Evolutionary conservation across 2,888 invertebrate species (phyloP).

Genomic region (Parascotia fuliginaria): DNA sequence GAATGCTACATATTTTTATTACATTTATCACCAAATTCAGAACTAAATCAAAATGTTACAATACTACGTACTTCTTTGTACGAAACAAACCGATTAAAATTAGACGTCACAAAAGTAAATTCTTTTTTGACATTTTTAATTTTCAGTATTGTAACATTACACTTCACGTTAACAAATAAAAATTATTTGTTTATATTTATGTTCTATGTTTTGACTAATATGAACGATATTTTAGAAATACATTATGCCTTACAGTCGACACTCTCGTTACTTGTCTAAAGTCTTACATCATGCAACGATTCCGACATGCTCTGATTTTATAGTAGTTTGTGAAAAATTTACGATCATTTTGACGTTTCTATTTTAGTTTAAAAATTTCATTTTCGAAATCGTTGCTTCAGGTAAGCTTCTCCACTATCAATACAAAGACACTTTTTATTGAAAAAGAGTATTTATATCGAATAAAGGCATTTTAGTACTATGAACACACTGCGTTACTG

Average conservation of each 20-base stretch:
- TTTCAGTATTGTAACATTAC: slow-evolving; percentile 23
- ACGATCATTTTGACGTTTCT: too few relatives aligned
- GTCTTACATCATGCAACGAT: background rate
- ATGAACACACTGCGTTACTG: slow-evolving; percentile 44
- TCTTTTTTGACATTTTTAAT: background rate
- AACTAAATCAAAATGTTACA: slow-evolving; percentile 23
- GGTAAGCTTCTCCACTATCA: background rate
- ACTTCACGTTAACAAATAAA: slow-evolving; percentile 17
- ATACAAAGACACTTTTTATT: slow-evolving; percentile 12
- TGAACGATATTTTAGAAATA: slow-evolving; percentile 14
- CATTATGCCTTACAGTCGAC: slow-evolving; percentile 22
- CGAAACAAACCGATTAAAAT: background rate
- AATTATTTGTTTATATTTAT: slow-evolving; percentile 17
- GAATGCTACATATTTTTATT: background rate
- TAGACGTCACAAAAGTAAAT: background rate
- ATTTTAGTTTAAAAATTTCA: too few relatives aligned
- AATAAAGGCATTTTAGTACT: slow-evolving; percentile 13
- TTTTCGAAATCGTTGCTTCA: background rate
- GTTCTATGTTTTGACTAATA: slow-evolving; percentile 10
- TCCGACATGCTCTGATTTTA: background rate
- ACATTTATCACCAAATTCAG: slow-evolving; percentile 28
- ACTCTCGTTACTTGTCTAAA: slow-evolving; percentile 21
- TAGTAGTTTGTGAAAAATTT: too few relatives aligned
- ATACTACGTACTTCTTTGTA: slow-evolving; percentile 2
- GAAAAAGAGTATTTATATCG: slow-evolving; percentile 2